A percentile compares a stretch with the other conserved stretches of the same genome.
Evolutionary conservation across 2,797 vertebrate genomes (phyloP).

Genomic region (Champsocephalus gunnari): DNA sequence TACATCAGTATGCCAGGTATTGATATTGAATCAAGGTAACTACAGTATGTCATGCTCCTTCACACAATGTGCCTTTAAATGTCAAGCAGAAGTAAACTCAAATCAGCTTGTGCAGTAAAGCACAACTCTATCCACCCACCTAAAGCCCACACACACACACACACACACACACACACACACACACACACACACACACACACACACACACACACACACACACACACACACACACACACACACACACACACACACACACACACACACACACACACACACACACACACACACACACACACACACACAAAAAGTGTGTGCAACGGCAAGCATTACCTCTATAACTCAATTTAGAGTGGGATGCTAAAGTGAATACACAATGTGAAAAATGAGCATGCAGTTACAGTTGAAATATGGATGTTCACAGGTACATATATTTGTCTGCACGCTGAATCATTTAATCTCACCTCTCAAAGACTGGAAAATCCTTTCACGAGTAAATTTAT

Average conservation of each 20-base stretch:
- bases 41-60: constrained; percentile 39
- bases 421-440: constrained; percentile 78
- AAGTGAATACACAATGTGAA: constrained; percentile 77
- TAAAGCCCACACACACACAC: background rate
- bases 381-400: constrained; percentile 75
- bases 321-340: constrained; percentile 74
- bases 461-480: constrained; percentile 67
- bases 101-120: constrained; percentile 54
- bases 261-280: background rate
- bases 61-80: constrained; percentile 48
- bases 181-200: no score
- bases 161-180: no score
- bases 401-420: constrained; percentile 80
- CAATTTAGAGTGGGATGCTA: constrained; percentile 72
- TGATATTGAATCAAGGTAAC: constrained; percentile 42
- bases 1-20: constrained; percentile 46
- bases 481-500: constrained; percentile 71
- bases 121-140: constrained; percentile 33
- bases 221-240: no score
- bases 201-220: no score
- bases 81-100: constrained; percentile 44
- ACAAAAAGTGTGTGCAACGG: constrained; percentile 29
- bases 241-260: no score
- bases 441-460: constrained; percentile 80
- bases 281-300: background rate